Evolutionary conservation across 2,888 invertebrate genomes (phyloP).

Genomic region (Amphipyra berbera): DNA sequence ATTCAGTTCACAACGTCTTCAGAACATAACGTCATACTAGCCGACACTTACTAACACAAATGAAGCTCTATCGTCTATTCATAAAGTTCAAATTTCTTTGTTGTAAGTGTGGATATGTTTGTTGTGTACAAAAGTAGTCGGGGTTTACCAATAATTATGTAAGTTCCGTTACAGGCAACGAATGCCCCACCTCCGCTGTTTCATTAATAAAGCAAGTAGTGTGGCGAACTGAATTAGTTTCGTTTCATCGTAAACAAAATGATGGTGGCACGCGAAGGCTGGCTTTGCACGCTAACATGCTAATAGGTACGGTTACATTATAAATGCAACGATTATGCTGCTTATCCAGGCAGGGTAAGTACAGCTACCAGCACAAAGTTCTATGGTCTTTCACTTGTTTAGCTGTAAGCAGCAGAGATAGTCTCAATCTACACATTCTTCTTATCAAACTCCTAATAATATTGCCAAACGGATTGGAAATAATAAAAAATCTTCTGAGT

Average conservation of each 20-base stretch:
- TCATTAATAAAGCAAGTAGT: constrained; percentile 73
- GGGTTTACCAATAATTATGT: constrained; percentile 78
- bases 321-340: constrained; percentile 11
- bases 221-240: constrained; percentile 64
- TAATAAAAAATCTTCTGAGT: too few relatives aligned
- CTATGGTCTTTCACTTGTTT: too few relatives aligned
- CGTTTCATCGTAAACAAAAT: constrained; percentile 57
- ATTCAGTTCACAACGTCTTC: constrained; percentile 63
- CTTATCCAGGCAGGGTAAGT: background rate
- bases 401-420: background rate
- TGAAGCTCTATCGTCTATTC: background rate
- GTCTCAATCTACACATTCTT: too few relatives aligned
- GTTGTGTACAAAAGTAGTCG: constrained; percentile 21
- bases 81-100: constrained; percentile 33
- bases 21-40: constrained; percentile 33
- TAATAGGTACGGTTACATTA: constrained; percentile 38
- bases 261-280: constrained; percentile 61
- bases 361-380: background rate
- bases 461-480: too few relatives aligned
- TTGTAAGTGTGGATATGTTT: constrained; percentile 1
- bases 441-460: too few relatives aligned
- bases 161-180: constrained; percentile 74
- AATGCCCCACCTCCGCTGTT: constrained; percentile 69
- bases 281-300: constrained; percentile 46
- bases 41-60: constrained; percentile 12